Conservation (phyloP, 2,888 invertebrate genomes). For the Muschampia plurimacula region DNA sequence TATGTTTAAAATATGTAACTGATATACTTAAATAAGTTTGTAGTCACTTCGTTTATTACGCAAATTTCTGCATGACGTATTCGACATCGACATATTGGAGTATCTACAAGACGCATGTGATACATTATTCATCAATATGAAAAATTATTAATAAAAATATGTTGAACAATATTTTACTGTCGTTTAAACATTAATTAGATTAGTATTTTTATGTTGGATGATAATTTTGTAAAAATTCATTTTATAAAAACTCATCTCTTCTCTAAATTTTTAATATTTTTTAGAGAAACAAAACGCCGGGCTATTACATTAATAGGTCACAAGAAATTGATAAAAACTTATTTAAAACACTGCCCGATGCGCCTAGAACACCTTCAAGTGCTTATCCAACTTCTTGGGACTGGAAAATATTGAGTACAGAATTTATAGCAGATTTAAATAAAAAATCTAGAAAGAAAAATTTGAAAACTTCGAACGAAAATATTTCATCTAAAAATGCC, state of each 20-base stretch:
- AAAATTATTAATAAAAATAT: no score
- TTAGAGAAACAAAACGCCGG: constrained; percentile 93
- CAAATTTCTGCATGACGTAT: no score
- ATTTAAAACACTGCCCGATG: constrained; percentile 91
- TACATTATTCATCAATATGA: no score
- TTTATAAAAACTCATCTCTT: background rate
- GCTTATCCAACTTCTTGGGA: constrained; percentile 90
- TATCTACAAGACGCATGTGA: no score
- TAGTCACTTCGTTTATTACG: no score
- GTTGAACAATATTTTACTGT: no score
- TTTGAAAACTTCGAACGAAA: constrained; percentile 71
- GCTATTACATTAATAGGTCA: constrained; percentile 91
- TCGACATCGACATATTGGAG: no score
- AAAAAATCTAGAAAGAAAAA: constrained; percentile 75
- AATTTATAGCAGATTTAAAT: constrained; percentile 72
- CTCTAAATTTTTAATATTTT: constrained; percentile 51
- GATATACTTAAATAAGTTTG: no score
- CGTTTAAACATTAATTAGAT: no score
- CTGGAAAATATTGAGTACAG: constrained; percentile 88
- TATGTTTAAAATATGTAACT: no score
- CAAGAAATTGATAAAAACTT: constrained; percentile 91
- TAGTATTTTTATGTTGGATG: background rate
- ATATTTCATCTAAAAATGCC: constrained; percentile 78
- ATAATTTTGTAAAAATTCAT: background rate
- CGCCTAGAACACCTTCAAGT: constrained; percentile 91